Evolutionary conservation across 2,113 vertebrate genomes (phyloP).

Genomic region (Uria lomvia): DNA sequence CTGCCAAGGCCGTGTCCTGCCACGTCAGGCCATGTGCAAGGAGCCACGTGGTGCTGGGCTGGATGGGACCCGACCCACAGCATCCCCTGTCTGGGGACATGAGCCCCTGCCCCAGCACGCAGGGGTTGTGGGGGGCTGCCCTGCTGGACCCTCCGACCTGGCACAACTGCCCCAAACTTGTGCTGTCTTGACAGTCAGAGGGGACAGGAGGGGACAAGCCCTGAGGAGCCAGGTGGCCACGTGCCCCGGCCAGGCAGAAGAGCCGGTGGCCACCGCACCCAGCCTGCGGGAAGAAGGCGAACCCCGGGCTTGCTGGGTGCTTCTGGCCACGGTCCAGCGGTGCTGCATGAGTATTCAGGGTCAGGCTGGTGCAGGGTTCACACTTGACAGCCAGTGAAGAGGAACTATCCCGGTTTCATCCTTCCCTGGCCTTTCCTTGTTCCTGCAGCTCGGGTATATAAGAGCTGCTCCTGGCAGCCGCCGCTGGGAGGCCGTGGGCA

Average conservation of each 20-base stretch:
- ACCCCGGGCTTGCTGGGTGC: background rate
- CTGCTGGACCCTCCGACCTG: background rate
- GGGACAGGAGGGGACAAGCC: background rate
- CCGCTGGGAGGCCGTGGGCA: background rate
- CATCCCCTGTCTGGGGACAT: background rate
- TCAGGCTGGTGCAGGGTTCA: background rate
- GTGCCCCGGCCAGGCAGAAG: background rate
- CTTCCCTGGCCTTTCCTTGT: background rate
- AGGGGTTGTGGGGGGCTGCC: background rate
- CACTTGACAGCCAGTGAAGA: background rate
- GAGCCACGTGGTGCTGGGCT: background rate
- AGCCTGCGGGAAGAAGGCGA: background rate
- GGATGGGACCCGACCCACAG: background rate
- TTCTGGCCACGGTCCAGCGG: background rate
- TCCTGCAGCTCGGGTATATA: background rate
- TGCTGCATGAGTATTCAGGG: accelerated
- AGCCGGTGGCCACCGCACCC: background rate
- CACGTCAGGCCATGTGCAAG: background rate
- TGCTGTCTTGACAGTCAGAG: background rate
- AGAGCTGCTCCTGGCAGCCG: background rate
- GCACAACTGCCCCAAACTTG: no score
- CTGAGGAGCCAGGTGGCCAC: background rate
- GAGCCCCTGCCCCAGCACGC: background rate
- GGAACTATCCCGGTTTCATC: background rate
- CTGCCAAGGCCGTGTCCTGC: background rate